Conservation (phyloP, 2,888 invertebrate genomes). For the Pristionchus fissidentatus region DNA sequence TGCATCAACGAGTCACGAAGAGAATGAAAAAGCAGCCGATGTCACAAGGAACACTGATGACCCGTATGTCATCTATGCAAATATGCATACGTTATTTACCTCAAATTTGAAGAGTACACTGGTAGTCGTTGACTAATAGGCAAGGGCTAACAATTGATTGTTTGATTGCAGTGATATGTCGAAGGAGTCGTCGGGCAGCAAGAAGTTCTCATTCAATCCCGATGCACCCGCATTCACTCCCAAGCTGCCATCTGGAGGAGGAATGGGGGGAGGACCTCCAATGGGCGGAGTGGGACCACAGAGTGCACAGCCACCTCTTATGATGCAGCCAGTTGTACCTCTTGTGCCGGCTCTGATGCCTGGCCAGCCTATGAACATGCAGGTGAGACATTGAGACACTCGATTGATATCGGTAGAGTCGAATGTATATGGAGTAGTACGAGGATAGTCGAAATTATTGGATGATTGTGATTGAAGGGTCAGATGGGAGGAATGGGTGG, state of each 20-base stretch:
- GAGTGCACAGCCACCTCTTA: not conserved
- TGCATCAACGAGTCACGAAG: constrained; percentile 17
- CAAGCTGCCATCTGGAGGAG: not conserved
- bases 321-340: constrained; percentile 1
- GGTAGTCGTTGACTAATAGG: no score
- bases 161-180: constrained; percentile 5
- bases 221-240: constrained; percentile 47
- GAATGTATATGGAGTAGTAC: not conserved
- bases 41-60: constrained; percentile 25
- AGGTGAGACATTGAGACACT: not conserved
- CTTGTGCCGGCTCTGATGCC: not conserved
- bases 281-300: not conserved
- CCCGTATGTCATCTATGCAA: not conserved
- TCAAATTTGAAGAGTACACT: no score
- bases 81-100: not conserved
- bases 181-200: not conserved
- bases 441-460: no score
- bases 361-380: not conserved
- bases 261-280: not conserved
- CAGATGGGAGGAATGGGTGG: constrained; percentile 11
- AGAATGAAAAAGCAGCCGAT: not conserved
- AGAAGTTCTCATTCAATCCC: constrained; percentile 49
- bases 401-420: not conserved
- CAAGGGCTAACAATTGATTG: no score
- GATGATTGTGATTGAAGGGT: not conserved